Base-by-base conservation (phyloP, 1,140 invertebrate genomes). In the Solen grandis region DNA sequence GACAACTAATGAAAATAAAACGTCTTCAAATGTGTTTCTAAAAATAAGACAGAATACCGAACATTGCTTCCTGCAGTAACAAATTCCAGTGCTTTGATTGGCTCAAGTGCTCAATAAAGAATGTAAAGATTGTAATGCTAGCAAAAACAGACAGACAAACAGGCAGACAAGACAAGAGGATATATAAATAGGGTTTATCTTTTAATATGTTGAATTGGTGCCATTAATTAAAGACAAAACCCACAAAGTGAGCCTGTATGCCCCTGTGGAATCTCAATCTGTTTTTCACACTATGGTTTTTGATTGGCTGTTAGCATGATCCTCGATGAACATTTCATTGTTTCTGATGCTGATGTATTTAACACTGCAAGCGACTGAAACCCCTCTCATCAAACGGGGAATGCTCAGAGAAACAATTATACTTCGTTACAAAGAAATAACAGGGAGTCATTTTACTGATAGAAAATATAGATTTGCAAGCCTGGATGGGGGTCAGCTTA, bases 381-480 rank as follows among this genome's bases (percentile, higher is more conserved):
- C 41, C 46, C 41, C 35, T 19, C 29, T 8, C 14, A 3, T 55
- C 14, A 52, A 76, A 76, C 41, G 66, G 41, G 65, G 52, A 63
- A 76, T 76, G 33, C 65, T 25, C 60, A 27, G 13, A n/a, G 22
- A 41, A 29, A 66, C 74, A 66, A 76, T 76, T 66, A 76, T 63
- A 76, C 74, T 76, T 66, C 52, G 66, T 76, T 65, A 76, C 74
- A 76, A 76, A 76, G 41, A 54, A 76, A 76, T 62, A 75, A 75
- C 41, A 41, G 33, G 72, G 63, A 75, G 36, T 50, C 57, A 52
- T 62, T 75, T 38, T n/a, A 59, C 60, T 5, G 36, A 75, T 75
- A 75, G 60, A 36, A 60, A 75, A 36, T 19, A 13, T 46, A 59
- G 16, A 60, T 60, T 41, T 52, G n/a, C 29, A 35, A 70, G 68